Conservation (phyloP, 2,113 vertebrate genomes). For the Telmatochromis sp. region DNA sequence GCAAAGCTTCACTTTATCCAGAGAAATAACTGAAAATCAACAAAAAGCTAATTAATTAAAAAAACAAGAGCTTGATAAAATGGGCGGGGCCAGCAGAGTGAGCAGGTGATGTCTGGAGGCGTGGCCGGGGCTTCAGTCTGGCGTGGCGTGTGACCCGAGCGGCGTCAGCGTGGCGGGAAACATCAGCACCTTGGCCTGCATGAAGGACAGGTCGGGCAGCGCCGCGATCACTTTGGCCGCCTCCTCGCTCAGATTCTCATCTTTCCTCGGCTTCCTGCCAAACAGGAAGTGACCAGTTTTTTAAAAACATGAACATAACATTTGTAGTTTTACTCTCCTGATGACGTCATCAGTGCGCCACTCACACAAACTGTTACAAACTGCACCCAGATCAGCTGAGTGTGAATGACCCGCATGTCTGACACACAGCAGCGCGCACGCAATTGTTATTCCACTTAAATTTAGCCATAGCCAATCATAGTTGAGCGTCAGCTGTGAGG, state of each 20-base stretch:
- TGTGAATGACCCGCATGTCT: not conserved
- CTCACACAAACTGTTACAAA: not conserved
- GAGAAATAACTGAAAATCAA: not conserved
- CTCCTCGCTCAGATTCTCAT: slow-evolving; percentile 92
- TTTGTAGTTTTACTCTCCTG: not conserved
- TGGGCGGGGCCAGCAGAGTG: not conserved
- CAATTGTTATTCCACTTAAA: not conserved
- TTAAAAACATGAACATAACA: not conserved
- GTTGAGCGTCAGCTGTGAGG: not conserved
- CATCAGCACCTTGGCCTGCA: slow-evolving; percentile 99
- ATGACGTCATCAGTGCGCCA: not conserved
- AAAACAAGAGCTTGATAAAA: not conserved
- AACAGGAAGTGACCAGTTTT: not conserved
- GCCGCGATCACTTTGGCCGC: slow-evolving; percentile 83
- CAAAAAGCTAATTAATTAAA: not conserved
- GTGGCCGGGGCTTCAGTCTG: slow-evolving; percentile 41
- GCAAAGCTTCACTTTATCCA: slow-evolving; percentile 8
- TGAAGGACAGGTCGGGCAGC: slow-evolving; percentile 95
- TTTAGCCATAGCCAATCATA: not conserved
- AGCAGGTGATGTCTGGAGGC: not conserved
- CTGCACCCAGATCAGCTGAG: not conserved
- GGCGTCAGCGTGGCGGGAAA: slow-evolving; percentile 92
- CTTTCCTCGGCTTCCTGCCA: slow-evolving; percentile 83
- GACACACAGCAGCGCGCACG: accelerated
- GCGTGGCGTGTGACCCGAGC: slow-evolving; percentile 55